Percentiles rank a stretch among this genome's conserved stretches.
Evolutionary conservation across 1,140 invertebrate genomes (phyloP).

Genomic region (Plectus sambesii): DNA sequence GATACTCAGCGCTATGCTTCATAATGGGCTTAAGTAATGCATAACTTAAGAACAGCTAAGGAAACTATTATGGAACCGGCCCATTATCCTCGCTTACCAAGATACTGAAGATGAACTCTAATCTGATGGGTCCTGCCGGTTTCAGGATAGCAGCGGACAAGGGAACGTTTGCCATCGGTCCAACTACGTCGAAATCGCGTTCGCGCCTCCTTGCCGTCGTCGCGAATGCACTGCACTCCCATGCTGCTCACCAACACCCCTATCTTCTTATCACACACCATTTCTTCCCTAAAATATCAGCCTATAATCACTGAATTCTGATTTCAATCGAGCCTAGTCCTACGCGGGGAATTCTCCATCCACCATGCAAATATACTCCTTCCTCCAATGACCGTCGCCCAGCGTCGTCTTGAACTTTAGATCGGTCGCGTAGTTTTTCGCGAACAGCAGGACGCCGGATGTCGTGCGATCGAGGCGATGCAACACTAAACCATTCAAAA

Average conservation of each 20-base stretch:
- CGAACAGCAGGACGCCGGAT: constrained; percentile 82
- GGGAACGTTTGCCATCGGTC: constrained; percentile 61
- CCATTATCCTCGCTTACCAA: constrained; percentile 56
- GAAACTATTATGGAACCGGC: not conserved
- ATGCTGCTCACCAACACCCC: constrained; percentile 87
- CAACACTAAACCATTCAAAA: constrained; percentile 48
- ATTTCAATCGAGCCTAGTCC: constrained; percentile 44
- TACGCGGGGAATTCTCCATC: constrained; percentile 91
- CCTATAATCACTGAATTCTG: constrained; percentile 1
- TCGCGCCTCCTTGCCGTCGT: constrained; percentile 66
- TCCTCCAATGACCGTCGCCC: constrained; percentile 78
- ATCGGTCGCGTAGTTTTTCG: constrained; percentile 56
- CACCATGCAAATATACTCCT: constrained; percentile 92
- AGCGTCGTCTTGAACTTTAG: constrained; percentile 71
- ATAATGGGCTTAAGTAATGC: too few species aligned
- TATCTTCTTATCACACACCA: constrained; percentile 77
- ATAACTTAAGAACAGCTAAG: too few species aligned
- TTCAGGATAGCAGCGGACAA: constrained; percentile 75
- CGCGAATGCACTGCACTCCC: constrained; percentile 74
- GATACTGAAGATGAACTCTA: constrained; percentile 90
- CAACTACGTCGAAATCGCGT: constrained; percentile 73
- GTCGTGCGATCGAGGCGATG: constrained; percentile 69
- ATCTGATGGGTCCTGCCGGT: constrained; percentile 98
- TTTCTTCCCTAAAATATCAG: constrained; percentile 57
- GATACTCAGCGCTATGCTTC: too few species aligned